A percentile compares a stretch with the other conserved stretches of the same genome.
Evolutionary conservation across 37 sponge, comb jelly and placozoan genomes (phyloP).

Genomic region (Cladorhizidae sp.): DNA sequence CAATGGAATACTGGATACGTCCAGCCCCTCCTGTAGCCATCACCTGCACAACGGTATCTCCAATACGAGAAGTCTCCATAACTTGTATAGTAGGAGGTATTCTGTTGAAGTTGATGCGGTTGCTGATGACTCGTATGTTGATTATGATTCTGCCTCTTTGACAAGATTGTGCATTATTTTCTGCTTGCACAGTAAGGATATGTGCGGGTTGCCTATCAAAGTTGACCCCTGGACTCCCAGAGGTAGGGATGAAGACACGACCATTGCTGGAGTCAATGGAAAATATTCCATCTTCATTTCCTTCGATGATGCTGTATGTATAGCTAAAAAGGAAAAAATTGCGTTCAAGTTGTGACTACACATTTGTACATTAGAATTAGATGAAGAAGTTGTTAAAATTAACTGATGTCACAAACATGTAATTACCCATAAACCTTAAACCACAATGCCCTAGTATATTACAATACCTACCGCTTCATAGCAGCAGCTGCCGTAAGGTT

Average conservation of each 20-base stretch:
- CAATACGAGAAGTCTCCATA: conserved; percentile 48
- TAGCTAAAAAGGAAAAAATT: not conserved
- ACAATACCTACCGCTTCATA: too few species aligned
- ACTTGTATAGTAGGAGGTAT: conserved; percentile 12
- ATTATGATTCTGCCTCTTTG: conserved; percentile 45
- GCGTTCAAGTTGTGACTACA: too few species aligned
- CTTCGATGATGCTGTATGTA: conserved; percentile 43
- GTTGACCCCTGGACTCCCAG: not conserved
- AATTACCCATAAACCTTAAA: not conserved
- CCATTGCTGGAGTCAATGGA: conserved; percentile 38
- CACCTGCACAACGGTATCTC: conserved; percentile 25
- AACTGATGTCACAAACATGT: not conserved
- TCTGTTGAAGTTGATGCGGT: not conserved
- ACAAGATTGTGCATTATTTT: conserved; percentile 38
- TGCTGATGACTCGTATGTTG: conserved; percentile 28
- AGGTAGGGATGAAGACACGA: conserved; percentile 25
- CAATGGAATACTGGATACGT: conserved; percentile 53
- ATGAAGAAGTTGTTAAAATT: conserved; percentile 3
- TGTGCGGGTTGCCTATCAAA: not conserved
- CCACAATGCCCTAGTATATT: not conserved
- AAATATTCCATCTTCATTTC: conserved; percentile 45
- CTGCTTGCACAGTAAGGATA: conserved; percentile 34
- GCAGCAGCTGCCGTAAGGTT: conserved; percentile 10
- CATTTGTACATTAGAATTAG: not conserved
- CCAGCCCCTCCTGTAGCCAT: conserved; percentile 58